Conservation (phyloP, 2,113 vertebrate species). For the Notarius lentiginosus region DNA sequence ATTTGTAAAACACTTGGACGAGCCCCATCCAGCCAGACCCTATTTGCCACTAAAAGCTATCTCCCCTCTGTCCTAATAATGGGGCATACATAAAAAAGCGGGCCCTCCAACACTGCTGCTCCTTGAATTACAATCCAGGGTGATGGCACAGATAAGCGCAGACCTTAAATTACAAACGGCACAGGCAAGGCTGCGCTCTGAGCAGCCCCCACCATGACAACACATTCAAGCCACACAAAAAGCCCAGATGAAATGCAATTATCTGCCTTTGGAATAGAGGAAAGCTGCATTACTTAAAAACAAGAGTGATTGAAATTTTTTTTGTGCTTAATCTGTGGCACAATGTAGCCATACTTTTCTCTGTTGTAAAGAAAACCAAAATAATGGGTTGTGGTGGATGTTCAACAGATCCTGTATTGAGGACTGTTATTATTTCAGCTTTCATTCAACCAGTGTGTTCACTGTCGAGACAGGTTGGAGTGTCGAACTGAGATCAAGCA, state of each 20-base stretch:
- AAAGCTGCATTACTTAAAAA: conserved; percentile 65
- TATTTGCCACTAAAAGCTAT: conserved; percentile 77
- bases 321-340: conserved; percentile 44
- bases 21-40: conserved; percentile 71
- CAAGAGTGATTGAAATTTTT: conserved; percentile 61
- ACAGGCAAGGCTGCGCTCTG: conserved; percentile 55
- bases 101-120: conserved; percentile 72
- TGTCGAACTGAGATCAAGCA: conserved; percentile 7
- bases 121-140: conserved; percentile 78
- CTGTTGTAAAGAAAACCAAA: conserved; percentile 27
- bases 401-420: neutral
- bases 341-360: conserved; percentile 56
- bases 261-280: conserved; percentile 60
- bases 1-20: conserved; percentile 81
- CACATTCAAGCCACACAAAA: conserved; percentile 58
- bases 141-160: conserved; percentile 73
- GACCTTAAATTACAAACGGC: conserved; percentile 71
- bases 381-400: conserved; percentile 14
- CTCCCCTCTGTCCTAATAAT: conserved; percentile 71
- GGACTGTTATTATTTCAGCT: conserved; percentile 30
- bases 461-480: neutral
- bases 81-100: conserved; percentile 67
- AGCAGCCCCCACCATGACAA: conserved; percentile 60
- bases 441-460: neutral
- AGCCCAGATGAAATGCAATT: conserved; percentile 69